These are phyloP conservation scores for Patella depressa DNA, from an alignment of 2,888 invertebrate genomes.

Conservation along the genomic window DNA sequence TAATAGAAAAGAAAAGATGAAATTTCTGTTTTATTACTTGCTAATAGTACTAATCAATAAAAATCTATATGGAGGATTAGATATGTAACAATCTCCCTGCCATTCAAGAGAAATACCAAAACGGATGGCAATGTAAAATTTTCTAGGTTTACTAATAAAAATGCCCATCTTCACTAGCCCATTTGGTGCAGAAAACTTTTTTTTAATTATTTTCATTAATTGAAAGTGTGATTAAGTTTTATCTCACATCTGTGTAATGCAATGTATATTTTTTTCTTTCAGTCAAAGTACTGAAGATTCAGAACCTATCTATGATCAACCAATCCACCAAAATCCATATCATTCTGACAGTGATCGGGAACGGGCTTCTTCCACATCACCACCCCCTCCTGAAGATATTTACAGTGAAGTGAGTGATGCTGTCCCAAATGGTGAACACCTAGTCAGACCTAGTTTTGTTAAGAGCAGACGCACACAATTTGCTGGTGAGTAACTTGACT, in stretches of 20 bases:
- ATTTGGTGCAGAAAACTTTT: too few species aligned
- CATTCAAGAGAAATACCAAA: neutral
- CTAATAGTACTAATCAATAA: too few species aligned
- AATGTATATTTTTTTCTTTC: slow-evolving; percentile 21
- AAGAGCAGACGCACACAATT: slow-evolving; percentile 72
- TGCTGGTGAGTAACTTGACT: slow-evolving; percentile 73
- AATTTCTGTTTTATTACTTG: too few species aligned
- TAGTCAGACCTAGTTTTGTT: slow-evolving; percentile 73
- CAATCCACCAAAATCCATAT: slow-evolving; percentile 66
- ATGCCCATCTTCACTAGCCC: too few species aligned
- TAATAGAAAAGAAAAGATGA: too few species aligned
- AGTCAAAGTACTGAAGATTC: slow-evolving; percentile 66
- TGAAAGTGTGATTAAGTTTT: too few species aligned
- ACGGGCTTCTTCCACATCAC: slow-evolving; percentile 68
- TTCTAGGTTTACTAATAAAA: too few species aligned
- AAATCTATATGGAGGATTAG: too few species aligned
- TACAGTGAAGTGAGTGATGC: slow-evolving; percentile 65
- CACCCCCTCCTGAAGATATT: slow-evolving; percentile 67
- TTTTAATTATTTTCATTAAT: too few species aligned
- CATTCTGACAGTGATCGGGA: slow-evolving; percentile 61
- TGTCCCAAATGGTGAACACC: slow-evolving; percentile 73
- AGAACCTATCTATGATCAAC: slow-evolving; percentile 77
- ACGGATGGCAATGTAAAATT: too few species aligned
- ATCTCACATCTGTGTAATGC: neutral
- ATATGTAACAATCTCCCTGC: neutral